Base-by-base conservation (phyloP, 2,888 invertebrate species). In the Lampropteryx suffumata region DNA sequence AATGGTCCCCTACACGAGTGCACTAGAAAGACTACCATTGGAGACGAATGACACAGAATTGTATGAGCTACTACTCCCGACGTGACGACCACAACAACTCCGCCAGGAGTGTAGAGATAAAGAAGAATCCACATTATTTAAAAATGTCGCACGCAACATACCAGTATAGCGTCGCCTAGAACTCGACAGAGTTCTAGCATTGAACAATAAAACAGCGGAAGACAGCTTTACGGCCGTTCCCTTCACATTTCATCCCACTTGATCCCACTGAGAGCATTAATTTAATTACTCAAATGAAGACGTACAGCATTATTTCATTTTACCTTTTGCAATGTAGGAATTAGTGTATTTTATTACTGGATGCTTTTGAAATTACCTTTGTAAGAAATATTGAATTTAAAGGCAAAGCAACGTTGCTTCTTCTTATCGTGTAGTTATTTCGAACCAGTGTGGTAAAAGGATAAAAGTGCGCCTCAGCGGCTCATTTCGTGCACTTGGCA, bases 201-300 rank as follows among this genome's bases (percentile, higher is more conserved):
- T 28, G 35, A 11, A 28, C 35, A 48, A 52, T 44, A 43, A 53
- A 48, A 44, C 48, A 14, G 40, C n/a, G n/a, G 30, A 42, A 46
- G 47, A 47, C 52, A 51, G 37, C 13, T 51, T 51, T 37, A 51
- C 34, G 14, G 30, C 29, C 44, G 8, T 11, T 27, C 44, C n/a
- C n/a, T n/a, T n/a, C n/a, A n/a, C n/a, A n/a, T n/a, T n/a, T n/a
- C n/a, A n/a, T n/a, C n/a, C n/a, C n/a, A n/a, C n/a, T n/a, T n/a
- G n/a, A n/a, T n/a, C n/a, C 44, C 34, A 35, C 40, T 35, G 44
- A 35, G 53, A 41, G 35, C 40, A 37, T 45, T 29, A 52, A 52
- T 48, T 53, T 40, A 53, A 48, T 53, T 55, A 46, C 26, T 21
- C 30, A 46, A 55, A 55, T 46, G 49, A 46, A 55, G 54, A 55